Evolutionary conservation across 2,888 invertebrate genomes (phyloP), one percentile per base, ranked within the genome.

Genomic region (Antheraea yamamai): DNA sequence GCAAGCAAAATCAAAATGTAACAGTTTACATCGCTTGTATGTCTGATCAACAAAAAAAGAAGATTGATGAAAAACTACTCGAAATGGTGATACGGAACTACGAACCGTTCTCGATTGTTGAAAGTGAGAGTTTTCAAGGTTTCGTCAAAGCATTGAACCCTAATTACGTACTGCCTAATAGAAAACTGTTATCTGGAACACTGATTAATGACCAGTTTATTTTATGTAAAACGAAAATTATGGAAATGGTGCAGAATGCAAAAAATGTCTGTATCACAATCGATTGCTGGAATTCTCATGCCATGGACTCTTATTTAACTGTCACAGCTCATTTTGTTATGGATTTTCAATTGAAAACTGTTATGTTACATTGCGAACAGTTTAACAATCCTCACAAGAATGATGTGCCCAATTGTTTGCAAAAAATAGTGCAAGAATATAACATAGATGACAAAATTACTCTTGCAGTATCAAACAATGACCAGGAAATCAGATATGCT

Each of bases 251-350:
- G n/a, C 61, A 66, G 30, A 39, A 39, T 23, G 66, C 61, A 68
- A n/a, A 68, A 74, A 74, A 16, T 61, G 52, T 76, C 35, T 73
- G 70, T 61, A 30, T 75, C 10, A 75, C 73, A 0, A 71, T 71
- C 16, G 73, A 75, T 23, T 75, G 75, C 35, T 75, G 75, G 75
- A 76, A 75, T 47, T 79, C 77, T 73, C 39, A 16, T 8, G 35
- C 20, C 26, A 77, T 73, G 73, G 76, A 79, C 26, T 23, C 74
- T 52, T 78, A 76, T 70, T 73, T 76, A 51, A 75, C 75, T 75
- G 76, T 79, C 4, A 79, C 79, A 71, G 79, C 78, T 72, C 79
- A 79, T 77, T 78, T 78, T 66, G 6, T 79, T 2, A n/a, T 72
- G 6, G 71, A 76, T 51, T 77, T 74, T 51, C 64, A 79, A 77